phyloP scores from a whole-genome alignment of 2,113 vertebrate genomes.

The Paramisgurnus dabryanus region DNA sequence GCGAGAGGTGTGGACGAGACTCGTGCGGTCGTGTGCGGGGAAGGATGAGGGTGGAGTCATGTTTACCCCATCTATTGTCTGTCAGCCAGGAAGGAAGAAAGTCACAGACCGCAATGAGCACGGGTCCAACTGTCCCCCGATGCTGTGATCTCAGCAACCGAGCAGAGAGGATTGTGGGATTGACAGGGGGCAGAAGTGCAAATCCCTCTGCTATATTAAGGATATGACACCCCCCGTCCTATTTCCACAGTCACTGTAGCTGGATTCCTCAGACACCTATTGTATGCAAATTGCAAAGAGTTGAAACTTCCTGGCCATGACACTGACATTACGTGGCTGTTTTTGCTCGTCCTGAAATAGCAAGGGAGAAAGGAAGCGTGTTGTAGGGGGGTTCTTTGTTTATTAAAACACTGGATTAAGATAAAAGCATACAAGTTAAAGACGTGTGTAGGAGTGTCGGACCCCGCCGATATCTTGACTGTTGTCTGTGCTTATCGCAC shows the following conservation, averaged over 20 bases:
- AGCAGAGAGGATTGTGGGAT: slow-evolving; percentile 36
- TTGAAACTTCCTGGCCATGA: slow-evolving; percentile 47
- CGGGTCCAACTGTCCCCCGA: slow-evolving; percentile 47
- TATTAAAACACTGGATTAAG: not conserved
- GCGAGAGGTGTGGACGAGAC: slow-evolving; percentile 25
- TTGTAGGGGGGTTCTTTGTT: not conserved
- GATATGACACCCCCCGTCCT: slow-evolving; percentile 39
- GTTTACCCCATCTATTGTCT: slow-evolving; percentile 76
- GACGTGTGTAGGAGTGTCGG: not conserved
- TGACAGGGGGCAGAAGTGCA: slow-evolving; percentile 47
- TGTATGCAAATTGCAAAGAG: slow-evolving; percentile 48
- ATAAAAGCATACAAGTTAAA: not conserved
- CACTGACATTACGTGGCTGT: slow-evolving; percentile 29
- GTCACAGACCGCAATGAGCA: slow-evolving; percentile 60
- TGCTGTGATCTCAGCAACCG: slow-evolving; percentile 44
- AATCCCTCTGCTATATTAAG: slow-evolving; percentile 46
- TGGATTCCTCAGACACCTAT: slow-evolving; percentile 25
- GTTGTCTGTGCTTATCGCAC: slow-evolving; percentile 8
- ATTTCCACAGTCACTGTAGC: slow-evolving; percentile 33
- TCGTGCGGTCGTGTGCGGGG: slow-evolving; percentile 54
- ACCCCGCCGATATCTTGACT: slow-evolving; percentile 13
- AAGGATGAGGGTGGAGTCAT: slow-evolving; percentile 56
- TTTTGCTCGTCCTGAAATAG: slow-evolving; percentile 24
- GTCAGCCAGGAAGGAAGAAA: slow-evolving; percentile 75
- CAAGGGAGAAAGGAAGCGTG: not conserved